Base-by-base conservation (phyloP, 1,140 invertebrate genomes). In the Hypothenemus hampei region DNA sequence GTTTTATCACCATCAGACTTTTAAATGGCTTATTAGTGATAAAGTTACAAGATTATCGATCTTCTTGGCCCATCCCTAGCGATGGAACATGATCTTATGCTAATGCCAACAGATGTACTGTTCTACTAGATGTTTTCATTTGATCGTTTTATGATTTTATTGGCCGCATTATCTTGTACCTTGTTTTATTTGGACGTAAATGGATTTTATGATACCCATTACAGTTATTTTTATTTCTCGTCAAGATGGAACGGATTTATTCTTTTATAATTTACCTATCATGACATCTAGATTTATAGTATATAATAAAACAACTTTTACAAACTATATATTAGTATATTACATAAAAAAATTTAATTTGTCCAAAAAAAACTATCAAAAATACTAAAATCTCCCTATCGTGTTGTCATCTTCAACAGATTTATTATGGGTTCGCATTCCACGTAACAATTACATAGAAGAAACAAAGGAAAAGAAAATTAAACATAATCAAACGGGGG, bases 51-150 rank as follows among this genome's bases (percentile, higher is more conserved):
- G 11, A 10, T 37, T 8, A 37, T 37, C 15, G 16, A 10, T 37
- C 15, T 8, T 37, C 15, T 37, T 7, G 11, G 16, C 8, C 35
- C 21, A 23, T 39, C n/a, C n/a, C 21, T 22, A 21, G 40, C 40
- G 23, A 43, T n/a, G n/a, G 40, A 43, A 43, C 36, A 15, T 39
- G 36, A 18, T 16, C 19, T n/a, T 43, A 43, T 43, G 40, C 40
- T 43, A 43, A 43, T 43, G 40, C 40, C 40, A 43, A 43, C 40
- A 43, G 40, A 43, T 43, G 40, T 43, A 43, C 40, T 43, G 40
- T 18, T 22, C 40, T 43, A 43, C 40, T 43, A 43, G 40, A 43
- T 22, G 40, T 43, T 43, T 43, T 43, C 40, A 43, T 43, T 43
- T 43, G 40, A 43, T 22, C 40, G 40, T 43, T 43, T 43, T 43